phyloP scores from a whole-genome alignment of 1,140 invertebrate genomes.

The Homalodisca vitripennis region DNA sequence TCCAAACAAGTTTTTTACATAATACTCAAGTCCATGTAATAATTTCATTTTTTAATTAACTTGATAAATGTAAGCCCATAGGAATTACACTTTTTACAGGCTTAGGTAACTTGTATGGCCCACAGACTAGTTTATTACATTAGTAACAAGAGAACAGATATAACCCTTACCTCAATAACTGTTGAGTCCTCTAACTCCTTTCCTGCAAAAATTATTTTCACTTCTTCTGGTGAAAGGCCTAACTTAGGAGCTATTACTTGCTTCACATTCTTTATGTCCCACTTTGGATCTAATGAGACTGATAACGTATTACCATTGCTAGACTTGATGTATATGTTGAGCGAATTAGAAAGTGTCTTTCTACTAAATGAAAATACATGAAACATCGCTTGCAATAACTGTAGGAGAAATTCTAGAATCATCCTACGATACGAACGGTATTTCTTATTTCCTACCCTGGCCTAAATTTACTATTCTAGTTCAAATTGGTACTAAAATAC shows the following conservation, averaged over 20 bases:
- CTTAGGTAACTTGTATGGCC: no score
- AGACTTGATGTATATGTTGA: constrained; percentile 71
- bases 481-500: no score
- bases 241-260: constrained; percentile 67
- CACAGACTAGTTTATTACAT: no score
- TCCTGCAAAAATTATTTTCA: constrained; percentile 84
- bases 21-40: no score
- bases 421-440: no score
- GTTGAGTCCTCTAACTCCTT: constrained; percentile 75
- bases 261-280: constrained; percentile 74
- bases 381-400: constrained; percentile 60
- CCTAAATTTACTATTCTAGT: no score
- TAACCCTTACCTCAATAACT: constrained; percentile 67
- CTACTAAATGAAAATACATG: constrained; percentile 61
- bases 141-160: no score
- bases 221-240: constrained; percentile 64
- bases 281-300: constrained; percentile 69
- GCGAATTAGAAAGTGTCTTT: constrained; percentile 57
- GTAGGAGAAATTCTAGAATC: constrained; percentile 55
- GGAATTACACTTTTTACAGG: no score
- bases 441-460: no score
- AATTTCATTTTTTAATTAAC: no score
- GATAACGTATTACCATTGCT: constrained; percentile 65
- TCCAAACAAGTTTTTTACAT: no score
- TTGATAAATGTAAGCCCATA: no score